These are phyloP conservation scores for Diplogasteroides magnus DNA, from an alignment of 1,140 invertebrate genomes.

Conservation along the genomic window DNA sequence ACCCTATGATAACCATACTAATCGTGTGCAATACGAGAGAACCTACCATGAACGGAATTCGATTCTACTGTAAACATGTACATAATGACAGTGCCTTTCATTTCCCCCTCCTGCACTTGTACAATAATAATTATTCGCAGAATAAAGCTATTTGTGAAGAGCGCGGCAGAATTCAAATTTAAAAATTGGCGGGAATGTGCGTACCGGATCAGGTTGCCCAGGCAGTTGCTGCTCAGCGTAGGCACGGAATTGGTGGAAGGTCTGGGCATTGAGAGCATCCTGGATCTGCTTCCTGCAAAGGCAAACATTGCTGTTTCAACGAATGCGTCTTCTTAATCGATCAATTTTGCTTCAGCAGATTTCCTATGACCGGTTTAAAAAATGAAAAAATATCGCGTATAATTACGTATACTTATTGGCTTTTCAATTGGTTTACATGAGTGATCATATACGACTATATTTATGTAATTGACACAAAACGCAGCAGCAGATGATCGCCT, in stretches of 20 bases:
- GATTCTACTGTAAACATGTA: no score
- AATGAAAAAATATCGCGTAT: not conserved
- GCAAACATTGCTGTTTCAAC: no score
- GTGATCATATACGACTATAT: no score
- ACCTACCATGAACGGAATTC: no score
- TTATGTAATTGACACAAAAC: no score
- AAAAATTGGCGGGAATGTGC: conserved; percentile 4
- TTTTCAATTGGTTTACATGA: no score
- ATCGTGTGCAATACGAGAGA: no score
- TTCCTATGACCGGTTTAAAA: not conserved
- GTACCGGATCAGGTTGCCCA: conserved; percentile 74
- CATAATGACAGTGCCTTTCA: not conserved
- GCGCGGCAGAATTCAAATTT: not conserved
- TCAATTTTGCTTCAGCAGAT: not conserved
- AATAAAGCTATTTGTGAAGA: not conserved
- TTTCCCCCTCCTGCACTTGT: not conserved
- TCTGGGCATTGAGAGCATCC: conserved; percentile 90
- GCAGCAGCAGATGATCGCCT: no score
- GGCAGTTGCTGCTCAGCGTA: conserved; percentile 94
- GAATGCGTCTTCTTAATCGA: no score
- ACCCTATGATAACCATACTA: no score
- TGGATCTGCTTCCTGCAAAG: conserved; percentile 69
- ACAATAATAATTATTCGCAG: not conserved
- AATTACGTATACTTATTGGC: no score
- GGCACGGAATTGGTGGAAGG: conserved; percentile 80